Evolutionary conservation across 2,888 invertebrate genomes (phyloP), one percentile per base, ranked within the genome.

Genomic region (Erpobdella octoculata): DNA sequence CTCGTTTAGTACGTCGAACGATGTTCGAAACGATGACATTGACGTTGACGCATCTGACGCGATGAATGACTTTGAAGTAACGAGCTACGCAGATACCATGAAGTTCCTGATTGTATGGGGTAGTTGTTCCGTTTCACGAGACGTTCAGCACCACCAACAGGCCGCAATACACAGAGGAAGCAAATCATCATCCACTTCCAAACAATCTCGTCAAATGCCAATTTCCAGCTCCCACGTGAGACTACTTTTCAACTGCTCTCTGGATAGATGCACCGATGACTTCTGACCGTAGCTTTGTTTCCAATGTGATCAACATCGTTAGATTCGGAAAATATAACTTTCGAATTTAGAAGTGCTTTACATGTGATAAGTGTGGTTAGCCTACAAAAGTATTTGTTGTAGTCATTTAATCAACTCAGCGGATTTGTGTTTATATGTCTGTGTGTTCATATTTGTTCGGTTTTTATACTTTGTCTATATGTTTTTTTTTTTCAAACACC

Each of bases 271-370:
- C 21, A 28, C 21, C 53, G 53, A 53, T 53, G 53, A 53, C 53
- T 28, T 53, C 8, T 53, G 53, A n/a, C 1, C 28, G 21, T 53
- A 53, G 53, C 21, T 25, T 21, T 53, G 53, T 28, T 53, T 53
- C 28, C 21, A 21, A 53, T 53, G 53, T 53, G 6, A 28, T n/a
- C n/a, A n/a, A n/a, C n/a, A n/a, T n/a, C n/a, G n/a, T n/a, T n/a
- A n/a, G n/a, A n/a, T n/a, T n/a, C n/a, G n/a, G n/a, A n/a, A n/a
- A n/a, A n/a, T n/a, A n/a, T n/a, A n/a, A n/a, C n/a, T n/a, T n/a
- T n/a, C n/a, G n/a, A n/a, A n/a, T 53, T 53, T 53, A 53, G 53
- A 53, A 53, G 53, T 53, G 53, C 53, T 53, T 53, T 53, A 53
- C 53, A 53, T 53, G 53, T 53, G 6, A 28, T n/a, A n/a, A n/a